A percentile compares a stretch with the other conserved stretches of the same genome.
Evolutionary conservation across 2,797 vertebrate species (phyloP).

Genomic region (Emydoidea blandingii): DNA sequence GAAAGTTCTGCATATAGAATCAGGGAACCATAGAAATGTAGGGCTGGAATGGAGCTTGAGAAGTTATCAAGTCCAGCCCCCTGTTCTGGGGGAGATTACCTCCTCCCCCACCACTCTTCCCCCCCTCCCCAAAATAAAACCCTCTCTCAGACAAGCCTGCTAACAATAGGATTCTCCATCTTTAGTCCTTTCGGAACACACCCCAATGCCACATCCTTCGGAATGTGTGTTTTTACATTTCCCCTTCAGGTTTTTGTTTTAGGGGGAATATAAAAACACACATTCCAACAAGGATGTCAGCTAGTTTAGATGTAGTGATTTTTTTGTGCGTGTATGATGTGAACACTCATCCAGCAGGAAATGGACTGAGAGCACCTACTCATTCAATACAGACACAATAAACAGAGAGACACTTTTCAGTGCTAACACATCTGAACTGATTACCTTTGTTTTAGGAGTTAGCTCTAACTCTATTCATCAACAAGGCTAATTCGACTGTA

Average conservation of each 20-base stretch:
- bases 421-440: neutral
- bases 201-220: neutral
- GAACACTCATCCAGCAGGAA: neutral
- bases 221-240: neutral
- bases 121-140: neutral
- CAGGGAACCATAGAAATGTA: neutral
- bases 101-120: fast-evolving
- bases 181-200: neutral
- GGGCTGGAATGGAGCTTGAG: neutral
- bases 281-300: slow-evolving; percentile 21
- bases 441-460: neutral
- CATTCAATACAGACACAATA: neutral
- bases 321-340: neutral
- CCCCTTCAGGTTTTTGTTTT: neutral
- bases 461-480: neutral
- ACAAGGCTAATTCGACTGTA: slow-evolving; percentile 21
- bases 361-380: neutral
- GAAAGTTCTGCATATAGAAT: neutral
- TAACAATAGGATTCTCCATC: neutral
- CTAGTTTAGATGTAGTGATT: neutral
- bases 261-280: neutral
- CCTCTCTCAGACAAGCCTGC: neutral
- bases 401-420: neutral
- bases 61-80: too few relatives aligned
- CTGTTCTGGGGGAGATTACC: neutral